Evolutionary conservation across 2,888 invertebrate genomes (phyloP).

Genomic region (Campoplex nolae): DNA sequence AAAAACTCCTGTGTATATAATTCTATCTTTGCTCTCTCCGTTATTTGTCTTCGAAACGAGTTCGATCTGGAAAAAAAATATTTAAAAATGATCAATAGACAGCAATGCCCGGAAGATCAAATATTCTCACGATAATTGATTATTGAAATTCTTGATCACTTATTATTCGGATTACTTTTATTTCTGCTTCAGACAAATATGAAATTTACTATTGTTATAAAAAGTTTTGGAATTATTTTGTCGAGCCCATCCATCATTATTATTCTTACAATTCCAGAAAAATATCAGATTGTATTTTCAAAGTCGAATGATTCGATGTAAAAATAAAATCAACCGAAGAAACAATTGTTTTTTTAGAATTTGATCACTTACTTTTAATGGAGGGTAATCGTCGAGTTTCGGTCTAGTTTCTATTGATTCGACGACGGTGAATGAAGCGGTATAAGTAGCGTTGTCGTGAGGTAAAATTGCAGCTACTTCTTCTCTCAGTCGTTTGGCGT

Average conservation of each 20-base stretch:
- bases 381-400: slow-evolving; percentile 72
- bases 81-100: neutral
- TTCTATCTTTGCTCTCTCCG: slow-evolving; percentile 65
- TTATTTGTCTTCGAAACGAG: slow-evolving; percentile 67
- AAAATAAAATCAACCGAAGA: neutral
- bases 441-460: slow-evolving; percentile 78
- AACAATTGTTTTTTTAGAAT: neutral
- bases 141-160: neutral
- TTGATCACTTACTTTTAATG: slow-evolving; percentile 73
- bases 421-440: slow-evolving; percentile 74
- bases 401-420: slow-evolving; percentile 69
- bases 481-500: slow-evolving; percentile 80
- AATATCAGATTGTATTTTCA: neutral
- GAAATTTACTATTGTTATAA: neutral
- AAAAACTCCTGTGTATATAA: slow-evolving; percentile 79
- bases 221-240: neutral
- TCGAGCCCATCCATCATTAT: too few relatives aligned
- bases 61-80: slow-evolving; percentile 69
- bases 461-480: slow-evolving; percentile 76
- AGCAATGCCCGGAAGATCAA: too few relatives aligned
- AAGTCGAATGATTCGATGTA: too few relatives aligned
- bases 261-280: neutral
- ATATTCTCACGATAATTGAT: neutral
- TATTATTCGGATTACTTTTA: neutral
- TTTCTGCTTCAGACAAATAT: neutral